phyloP scores from a whole-genome alignment of 2,888 invertebrate species.

The Agrenia bidenticulata region DNA sequence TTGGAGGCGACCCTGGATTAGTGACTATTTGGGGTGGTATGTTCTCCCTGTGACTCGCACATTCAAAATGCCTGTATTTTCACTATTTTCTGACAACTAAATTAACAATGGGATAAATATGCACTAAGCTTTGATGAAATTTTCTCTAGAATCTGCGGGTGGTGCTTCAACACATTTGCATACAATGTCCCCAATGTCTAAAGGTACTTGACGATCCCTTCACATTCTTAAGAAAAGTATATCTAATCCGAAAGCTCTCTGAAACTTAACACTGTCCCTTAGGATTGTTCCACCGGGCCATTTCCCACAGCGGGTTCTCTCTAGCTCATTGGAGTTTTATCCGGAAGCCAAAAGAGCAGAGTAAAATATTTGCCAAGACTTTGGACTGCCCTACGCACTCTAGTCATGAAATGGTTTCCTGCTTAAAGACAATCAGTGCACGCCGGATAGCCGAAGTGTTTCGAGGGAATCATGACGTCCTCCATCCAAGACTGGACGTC shows the following conservation, averaged over 20 bases:
- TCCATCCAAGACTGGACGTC: conserved; percentile 38
- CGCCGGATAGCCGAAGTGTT: conserved; percentile 33
- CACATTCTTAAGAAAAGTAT: not conserved
- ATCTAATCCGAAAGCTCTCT: not conserved
- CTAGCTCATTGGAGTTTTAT: conserved; percentile 47
- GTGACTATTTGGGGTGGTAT: conserved; percentile 34
- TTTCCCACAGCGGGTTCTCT: conserved; percentile 44
- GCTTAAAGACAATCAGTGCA: conserved; percentile 25
- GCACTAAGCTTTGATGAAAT: no score
- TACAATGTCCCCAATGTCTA: conserved; percentile 33
- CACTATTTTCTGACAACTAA: no score
- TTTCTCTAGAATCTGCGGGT: conserved; percentile 21
- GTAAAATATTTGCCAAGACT: conserved; percentile 31
- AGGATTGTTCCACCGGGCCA: conserved; percentile 44
- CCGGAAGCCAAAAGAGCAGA: conserved; percentile 35
- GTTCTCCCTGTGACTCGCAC: no score
- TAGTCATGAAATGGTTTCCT: conserved; percentile 28
- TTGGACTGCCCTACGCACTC: conserved; percentile 28
- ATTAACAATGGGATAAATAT: no score
- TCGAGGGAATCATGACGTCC: conserved; percentile 34
- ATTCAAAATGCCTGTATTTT: no score
- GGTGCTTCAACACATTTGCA: conserved; percentile 35
- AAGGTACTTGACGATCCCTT: conserved; percentile 14
- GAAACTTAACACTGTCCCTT: not conserved
- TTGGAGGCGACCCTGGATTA: conserved; percentile 31